Evolutionary conservation across 2,888 invertebrate species (phyloP), one percentile per base, ranked within the genome.

Genomic region (Epicampocera succincta): DNA sequence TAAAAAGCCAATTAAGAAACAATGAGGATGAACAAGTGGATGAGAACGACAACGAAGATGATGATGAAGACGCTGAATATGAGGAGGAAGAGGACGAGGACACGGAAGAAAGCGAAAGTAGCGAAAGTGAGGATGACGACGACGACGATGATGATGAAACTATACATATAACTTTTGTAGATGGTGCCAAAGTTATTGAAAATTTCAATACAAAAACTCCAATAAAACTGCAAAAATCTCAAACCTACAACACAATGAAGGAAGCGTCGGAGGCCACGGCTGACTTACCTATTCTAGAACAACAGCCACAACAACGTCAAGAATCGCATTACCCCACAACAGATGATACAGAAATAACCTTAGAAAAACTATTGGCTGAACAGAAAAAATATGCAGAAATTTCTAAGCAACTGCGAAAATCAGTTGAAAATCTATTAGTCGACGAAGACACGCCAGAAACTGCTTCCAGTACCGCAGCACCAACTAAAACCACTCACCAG

Each of bases 161-260:
- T 66, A 80, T 87, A 73, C 87, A 88, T 74, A 85, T 86, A 38
- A 86, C 87, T 52, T 88, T 88, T 79, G 87, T 89, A 42, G 90
- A 91, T 84, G 88, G 87, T 58, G 91, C 91, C 66, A 87, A 90
- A 85, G 90, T 91, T 33, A 91, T 89, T 84, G 88, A 88, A 86
- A 91, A 91, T 88, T 90, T 90, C 68, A 91, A 90, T 74, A 88
- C 89, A 11, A 84, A 84, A 56, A 87, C 83, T 44, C 88, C 68
- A 71, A 21, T 84, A 15, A 86, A 89, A 73, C 84, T 90, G 13
- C 90, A 89, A 85, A 87, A 87, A 84, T 89, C 88, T 11, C 87
- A 89, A 83, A 89, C 89, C 0, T 89, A 87, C 77, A 89, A 85
- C 60, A 85, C 89, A 21, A 88, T 89, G 76, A 85, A 87, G 61